A percentile compares a stretch with the other conserved stretches of the same genome.
Conservation (phyloP, 2,797 vertebrate species). For the Ceryle rudis region DNA sequence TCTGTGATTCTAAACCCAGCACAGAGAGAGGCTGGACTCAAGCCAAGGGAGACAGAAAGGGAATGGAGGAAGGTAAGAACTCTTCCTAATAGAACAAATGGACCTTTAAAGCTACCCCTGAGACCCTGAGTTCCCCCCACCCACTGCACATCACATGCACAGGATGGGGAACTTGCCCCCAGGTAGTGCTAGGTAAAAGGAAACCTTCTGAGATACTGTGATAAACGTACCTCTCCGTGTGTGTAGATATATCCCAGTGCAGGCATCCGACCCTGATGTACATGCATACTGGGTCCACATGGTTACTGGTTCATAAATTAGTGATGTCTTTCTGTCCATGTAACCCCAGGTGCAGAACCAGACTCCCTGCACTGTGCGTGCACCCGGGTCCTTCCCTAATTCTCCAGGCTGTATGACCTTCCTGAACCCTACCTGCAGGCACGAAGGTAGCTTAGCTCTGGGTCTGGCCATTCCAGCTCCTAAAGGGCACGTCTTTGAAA, state of each 20-base stretch:
- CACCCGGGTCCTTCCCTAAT: background rate
- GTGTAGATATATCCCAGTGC: background rate
- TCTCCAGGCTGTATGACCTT: background rate
- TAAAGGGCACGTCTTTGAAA: background rate
- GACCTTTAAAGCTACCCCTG: background rate
- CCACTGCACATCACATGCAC: background rate
- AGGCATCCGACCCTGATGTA: background rate
- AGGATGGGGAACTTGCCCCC: background rate
- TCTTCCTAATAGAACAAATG: background rate
- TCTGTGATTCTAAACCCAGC: too few relatives aligned
- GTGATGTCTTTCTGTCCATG: background rate
- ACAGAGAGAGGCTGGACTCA: background rate
- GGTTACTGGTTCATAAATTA: background rate
- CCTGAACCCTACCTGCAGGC: fast-evolving
- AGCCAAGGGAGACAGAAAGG: background rate
- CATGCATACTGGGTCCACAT: fast-evolving
- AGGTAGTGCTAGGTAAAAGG: background rate
- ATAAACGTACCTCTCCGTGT: background rate
- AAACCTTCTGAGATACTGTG: background rate
- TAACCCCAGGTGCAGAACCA: background rate
- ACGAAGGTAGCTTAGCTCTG: background rate
- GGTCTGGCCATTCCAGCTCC: fast-evolving
- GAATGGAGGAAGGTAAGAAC: background rate
- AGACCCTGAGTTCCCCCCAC: background rate
- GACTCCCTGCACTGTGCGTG: background rate